These are phyloP conservation scores for Tanypteryx hageni DNA, from an alignment of 2,888 invertebrate genomes.

Conservation along the genomic window DNA sequence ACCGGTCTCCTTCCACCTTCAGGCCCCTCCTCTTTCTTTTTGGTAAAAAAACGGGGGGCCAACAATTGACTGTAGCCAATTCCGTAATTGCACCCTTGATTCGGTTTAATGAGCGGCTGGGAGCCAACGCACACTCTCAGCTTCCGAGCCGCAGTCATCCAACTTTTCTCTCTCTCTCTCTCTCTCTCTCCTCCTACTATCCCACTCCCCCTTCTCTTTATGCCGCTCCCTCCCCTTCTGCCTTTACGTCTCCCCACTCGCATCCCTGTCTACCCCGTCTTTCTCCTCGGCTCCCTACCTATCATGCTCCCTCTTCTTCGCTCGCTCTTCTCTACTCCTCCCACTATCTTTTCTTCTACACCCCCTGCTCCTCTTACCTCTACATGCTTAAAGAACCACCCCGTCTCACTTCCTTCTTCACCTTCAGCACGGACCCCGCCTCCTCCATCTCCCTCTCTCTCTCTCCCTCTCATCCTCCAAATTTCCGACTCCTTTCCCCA, in stretches of 20 bases:
- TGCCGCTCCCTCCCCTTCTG: too few relatives aligned
- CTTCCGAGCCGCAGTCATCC: conserved; percentile 32
- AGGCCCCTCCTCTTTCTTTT: not conserved
- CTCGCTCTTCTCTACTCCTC: not conserved
- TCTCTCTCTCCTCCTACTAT: not conserved
- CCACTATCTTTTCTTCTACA: not conserved
- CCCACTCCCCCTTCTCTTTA: not conserved
- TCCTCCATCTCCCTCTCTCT: not conserved
- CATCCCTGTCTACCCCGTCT: not conserved
- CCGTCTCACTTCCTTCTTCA: not conserved
- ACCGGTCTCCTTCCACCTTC: conserved; percentile 33
- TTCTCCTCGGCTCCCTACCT: not conserved
- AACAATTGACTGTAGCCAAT: conserved; percentile 63
- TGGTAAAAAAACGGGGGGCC: not conserved
- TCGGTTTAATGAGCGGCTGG: conserved; percentile 58
- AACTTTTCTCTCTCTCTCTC: conserved; percentile 2
- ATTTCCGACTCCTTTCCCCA: not conserved
- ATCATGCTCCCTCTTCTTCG: not conserved
- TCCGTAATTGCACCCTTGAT: conserved; percentile 63
- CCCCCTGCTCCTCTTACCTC: not conserved
- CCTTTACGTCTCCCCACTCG: not conserved
- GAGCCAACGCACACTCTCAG: conserved; percentile 45
- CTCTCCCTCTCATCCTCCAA: not conserved
- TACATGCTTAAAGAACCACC: not conserved
- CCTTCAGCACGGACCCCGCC: not conserved